A percentile compares a stretch with the other conserved stretches of the same genome.
phyloP scores from a whole-genome alignment of 2,797 vertebrate species.

The Jordanella pulchra region DNA sequence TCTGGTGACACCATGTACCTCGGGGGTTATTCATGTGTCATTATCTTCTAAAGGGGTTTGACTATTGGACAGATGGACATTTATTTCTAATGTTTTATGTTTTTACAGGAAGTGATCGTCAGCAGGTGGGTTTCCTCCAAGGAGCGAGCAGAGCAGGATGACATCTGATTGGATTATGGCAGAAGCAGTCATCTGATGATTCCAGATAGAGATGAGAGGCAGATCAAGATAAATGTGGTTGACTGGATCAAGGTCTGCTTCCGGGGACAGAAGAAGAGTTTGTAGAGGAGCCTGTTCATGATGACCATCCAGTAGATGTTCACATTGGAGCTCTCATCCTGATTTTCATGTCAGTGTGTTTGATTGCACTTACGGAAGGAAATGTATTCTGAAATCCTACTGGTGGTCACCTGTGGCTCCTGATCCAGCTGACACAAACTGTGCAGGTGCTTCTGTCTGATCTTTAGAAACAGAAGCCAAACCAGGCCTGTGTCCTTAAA shows the following conservation, averaged over 20 bases:
- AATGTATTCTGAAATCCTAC: neutral
- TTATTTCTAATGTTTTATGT: neutral
- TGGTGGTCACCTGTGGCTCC: neutral
- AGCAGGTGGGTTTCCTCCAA: constrained; percentile 88
- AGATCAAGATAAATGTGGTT: neutral
- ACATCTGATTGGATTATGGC: constrained; percentile 60
- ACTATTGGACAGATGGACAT: neutral
- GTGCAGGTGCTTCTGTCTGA: neutral
- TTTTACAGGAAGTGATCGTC: constrained; percentile 85
- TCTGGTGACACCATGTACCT: too few relatives aligned
- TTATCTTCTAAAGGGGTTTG: too few relatives aligned
- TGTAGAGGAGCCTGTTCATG: neutral
- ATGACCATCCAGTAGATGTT: neutral
- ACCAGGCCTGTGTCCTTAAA: neutral
- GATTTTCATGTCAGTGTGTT: neutral
- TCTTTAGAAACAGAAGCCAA: neutral
- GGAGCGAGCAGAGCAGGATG: constrained; percentile 86
- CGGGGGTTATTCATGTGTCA: too few relatives aligned
- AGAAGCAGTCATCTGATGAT: constrained; percentile 1
- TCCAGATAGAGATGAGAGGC: constrained; percentile 6
- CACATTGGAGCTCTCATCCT: neutral
- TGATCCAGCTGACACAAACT: neutral
- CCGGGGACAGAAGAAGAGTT: neutral
- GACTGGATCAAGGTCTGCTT: too few relatives aligned
- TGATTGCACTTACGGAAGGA: neutral